Conservation (phyloP, 2,888 invertebrate species). For the Dromius quadrimaculatus region DNA sequence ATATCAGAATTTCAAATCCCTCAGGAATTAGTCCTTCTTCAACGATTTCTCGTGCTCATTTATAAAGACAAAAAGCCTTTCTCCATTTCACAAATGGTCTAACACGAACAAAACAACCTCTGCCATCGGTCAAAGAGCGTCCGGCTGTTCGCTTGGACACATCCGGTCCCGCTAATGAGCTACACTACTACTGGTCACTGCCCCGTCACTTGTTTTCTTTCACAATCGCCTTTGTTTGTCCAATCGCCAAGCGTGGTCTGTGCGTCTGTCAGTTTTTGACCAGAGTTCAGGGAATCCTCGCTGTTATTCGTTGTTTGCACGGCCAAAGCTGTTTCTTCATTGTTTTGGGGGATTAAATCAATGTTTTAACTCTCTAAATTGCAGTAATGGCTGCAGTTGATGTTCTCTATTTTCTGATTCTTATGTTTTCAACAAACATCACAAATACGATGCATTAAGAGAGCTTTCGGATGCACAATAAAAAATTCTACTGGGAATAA, state of each 20-base stretch:
- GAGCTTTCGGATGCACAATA: too few species aligned
- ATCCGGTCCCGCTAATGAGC: constrained; percentile 33
- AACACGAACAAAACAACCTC: constrained; percentile 29
- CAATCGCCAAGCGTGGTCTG: constrained; percentile 11
- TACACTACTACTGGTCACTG: constrained; percentile 12
- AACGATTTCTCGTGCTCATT: constrained; percentile 17
- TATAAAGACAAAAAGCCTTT: constrained; percentile 29
- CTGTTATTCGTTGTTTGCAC: constrained; percentile 22
- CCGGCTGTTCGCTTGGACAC: background rate
- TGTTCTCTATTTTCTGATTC: too few species aligned
- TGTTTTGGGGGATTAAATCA: constrained; percentile 27
- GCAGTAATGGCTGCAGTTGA: background rate
- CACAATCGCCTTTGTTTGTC: constrained; percentile 35
- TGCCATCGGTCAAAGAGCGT: constrained; percentile 29
- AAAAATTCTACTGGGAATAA: too few species aligned
- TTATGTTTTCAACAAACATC: too few species aligned
- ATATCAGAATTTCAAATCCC: background rate
- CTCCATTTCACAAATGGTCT: constrained; percentile 34
- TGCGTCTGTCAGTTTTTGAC: too few species aligned
- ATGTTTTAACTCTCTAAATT: constrained; percentile 19
- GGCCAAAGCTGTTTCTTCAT: constrained; percentile 21
- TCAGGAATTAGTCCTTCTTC: background rate
- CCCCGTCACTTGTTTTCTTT: constrained; percentile 32
- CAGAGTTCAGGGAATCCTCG: background rate
- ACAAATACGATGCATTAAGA: too few species aligned